phyloP scores from a whole-genome alignment of 2,797 vertebrate genomes.

The Adrianichthys oophorus region DNA sequence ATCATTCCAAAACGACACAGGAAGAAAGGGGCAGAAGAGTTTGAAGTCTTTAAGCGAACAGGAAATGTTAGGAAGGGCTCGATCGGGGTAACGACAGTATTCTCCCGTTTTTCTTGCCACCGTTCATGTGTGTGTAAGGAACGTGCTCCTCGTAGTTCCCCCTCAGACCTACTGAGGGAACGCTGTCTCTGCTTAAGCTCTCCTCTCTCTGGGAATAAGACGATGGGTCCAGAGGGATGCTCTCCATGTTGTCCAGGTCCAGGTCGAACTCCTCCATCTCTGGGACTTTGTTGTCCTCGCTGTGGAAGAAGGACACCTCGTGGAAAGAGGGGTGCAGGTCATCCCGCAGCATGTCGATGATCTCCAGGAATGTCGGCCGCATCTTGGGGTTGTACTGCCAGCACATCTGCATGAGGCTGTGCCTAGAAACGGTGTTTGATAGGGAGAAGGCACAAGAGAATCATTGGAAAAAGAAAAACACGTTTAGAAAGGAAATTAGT shows the following conservation, averaged over 20 bases:
- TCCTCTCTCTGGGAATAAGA: constrained; percentile 89
- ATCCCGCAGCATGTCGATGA: constrained; percentile 94
- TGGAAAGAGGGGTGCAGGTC: constrained; percentile 91
- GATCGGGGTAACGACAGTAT: constrained; percentile 92
- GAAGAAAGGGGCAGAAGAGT: constrained; percentile 42
- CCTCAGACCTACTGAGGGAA: constrained; percentile 84
- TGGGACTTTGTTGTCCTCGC: constrained; percentile 94
- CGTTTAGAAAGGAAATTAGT: not conserved
- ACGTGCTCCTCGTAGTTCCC: constrained; percentile 93
- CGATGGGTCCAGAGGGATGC: constrained; percentile 93
- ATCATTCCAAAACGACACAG: constrained; percentile 63
- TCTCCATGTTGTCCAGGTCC: constrained; percentile 99
- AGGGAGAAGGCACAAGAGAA: not conserved
- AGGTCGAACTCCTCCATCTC: constrained; percentile 93
- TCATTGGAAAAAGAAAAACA: not conserved
- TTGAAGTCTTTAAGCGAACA: constrained; percentile 53
- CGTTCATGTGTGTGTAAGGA: constrained; percentile 99
- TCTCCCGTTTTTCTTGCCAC: constrained; percentile 94
- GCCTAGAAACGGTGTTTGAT: constrained; percentile 67
- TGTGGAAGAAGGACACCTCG: constrained; percentile 96
- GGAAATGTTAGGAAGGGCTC: constrained; percentile 90
- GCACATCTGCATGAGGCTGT: constrained; percentile 95
- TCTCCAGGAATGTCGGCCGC: constrained; percentile 93
- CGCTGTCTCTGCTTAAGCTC: constrained; percentile 82
- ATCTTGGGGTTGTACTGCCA: constrained; percentile 99